These are phyloP conservation scores for Coturnix japonica DNA, from an alignment of 2,113 vertebrate genomes.

Conservation along the genomic window DNA sequence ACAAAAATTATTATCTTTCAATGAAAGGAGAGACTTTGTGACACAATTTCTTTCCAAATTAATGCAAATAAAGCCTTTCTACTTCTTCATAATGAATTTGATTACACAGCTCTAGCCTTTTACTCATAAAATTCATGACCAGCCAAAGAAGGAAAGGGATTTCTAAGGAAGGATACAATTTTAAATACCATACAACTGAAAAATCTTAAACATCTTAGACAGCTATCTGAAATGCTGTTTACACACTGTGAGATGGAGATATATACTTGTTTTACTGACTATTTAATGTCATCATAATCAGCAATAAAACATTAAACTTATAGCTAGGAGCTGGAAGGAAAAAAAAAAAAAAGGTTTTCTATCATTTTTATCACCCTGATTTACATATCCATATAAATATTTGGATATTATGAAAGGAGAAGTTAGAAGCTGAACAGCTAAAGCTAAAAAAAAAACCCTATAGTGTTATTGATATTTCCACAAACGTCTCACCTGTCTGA, in stretches of 20 bases:
- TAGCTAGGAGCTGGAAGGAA: neutral
- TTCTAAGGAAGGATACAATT: neutral
- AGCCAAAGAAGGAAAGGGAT: neutral
- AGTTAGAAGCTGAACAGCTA: neutral
- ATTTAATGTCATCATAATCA: slow-evolving; percentile 25
- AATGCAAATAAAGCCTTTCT: slow-evolving; percentile 59
- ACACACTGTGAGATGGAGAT: neutral
- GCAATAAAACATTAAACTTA: slow-evolving; percentile 56
- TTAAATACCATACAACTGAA: neutral
- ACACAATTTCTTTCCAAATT: slow-evolving; percentile 45
- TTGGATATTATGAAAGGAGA: slow-evolving; percentile 30
- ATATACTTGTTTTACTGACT: slow-evolving; percentile 47
- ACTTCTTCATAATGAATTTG: slow-evolving; percentile 20
- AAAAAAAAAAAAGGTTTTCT: neutral
- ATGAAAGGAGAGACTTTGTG: neutral
- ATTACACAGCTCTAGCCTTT: neutral
- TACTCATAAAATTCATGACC: neutral
- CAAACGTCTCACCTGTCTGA: neutral
- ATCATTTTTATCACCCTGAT: slow-evolving; percentile 54
- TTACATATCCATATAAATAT: slow-evolving; percentile 55
- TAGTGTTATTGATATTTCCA: neutral
- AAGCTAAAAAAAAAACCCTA: neutral
- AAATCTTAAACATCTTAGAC: neutral
- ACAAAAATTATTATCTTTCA: slow-evolving; percentile 32
- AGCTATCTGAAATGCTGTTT: slow-evolving; percentile 17